These are phyloP conservation scores for Eristalis intricaria DNA, from an alignment of 2,888 invertebrate genomes.

Conservation along the genomic window DNA sequence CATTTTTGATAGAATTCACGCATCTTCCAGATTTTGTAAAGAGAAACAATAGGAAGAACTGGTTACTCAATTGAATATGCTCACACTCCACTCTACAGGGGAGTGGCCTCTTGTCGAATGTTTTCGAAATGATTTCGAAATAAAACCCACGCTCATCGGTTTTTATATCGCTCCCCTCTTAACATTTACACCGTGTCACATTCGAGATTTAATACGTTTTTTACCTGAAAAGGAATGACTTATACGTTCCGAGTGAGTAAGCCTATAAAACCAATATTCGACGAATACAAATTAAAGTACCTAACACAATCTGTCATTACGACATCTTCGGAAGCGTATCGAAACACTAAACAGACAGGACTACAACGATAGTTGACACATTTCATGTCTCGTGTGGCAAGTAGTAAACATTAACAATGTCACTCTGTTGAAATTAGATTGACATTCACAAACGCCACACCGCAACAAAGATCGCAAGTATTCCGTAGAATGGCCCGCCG, in stretches of 20 bases:
- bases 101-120: too few relatives aligned
- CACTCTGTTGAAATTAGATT: background rate
- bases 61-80: too few relatives aligned
- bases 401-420: background rate
- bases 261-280: too few relatives aligned
- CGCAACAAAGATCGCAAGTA: background rate
- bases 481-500: too few relatives aligned
- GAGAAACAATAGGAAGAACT: too few relatives aligned
- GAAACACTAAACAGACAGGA: too few relatives aligned
- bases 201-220: background rate
- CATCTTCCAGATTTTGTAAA: too few relatives aligned
- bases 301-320: too few relatives aligned
- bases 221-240: background rate
- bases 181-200: background rate
- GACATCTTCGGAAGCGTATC: too few relatives aligned
- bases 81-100: too few relatives aligned
- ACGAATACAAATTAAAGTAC: too few relatives aligned
- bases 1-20: too few relatives aligned
- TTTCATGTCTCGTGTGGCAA: background rate
- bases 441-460: background rate
- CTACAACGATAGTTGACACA: background rate
- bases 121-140: background rate
- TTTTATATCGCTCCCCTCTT: background rate
- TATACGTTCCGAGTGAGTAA: background rate
- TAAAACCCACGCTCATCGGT: background rate